phyloP scores from a whole-genome alignment of 2,888 invertebrate species.

The Catocala nupta region DNA sequence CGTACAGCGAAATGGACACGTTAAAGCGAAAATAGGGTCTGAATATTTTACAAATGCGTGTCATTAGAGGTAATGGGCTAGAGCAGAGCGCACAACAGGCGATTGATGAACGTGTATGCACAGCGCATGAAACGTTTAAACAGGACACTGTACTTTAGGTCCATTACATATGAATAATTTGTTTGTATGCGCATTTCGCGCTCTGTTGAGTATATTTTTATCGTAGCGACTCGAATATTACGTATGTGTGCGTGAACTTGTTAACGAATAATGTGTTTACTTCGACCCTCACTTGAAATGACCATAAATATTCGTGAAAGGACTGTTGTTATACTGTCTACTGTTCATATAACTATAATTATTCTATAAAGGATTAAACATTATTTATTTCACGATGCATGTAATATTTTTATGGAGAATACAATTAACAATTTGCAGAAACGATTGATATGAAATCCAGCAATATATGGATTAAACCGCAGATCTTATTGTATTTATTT shows the following conservation, averaged over 20 bases:
- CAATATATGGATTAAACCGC: no score
- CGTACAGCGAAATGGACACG: not conserved
- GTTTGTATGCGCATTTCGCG: conserved; percentile 6
- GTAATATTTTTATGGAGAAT: not conserved
- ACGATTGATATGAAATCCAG: no score
- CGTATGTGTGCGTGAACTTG: conserved; percentile 4
- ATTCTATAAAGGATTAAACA: conserved; percentile 6
- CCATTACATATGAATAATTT: conserved; percentile 11
- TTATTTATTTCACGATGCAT: not conserved
- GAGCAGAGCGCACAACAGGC: not conserved
- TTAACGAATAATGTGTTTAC: conserved; percentile 6
- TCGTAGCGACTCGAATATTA: not conserved
- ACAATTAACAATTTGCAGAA: no score
- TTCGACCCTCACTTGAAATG: conserved; percentile 4
- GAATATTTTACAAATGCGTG: conserved; percentile 8
- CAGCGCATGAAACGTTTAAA: conserved; percentile 5
- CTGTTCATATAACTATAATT: conserved; percentile 3
- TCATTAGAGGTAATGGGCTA: conserved; percentile 13
- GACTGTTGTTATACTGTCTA: not conserved
- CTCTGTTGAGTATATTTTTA: not conserved
- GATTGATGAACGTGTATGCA: conserved; percentile 11
- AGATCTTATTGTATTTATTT: no score
- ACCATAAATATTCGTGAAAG: conserved; percentile 6
- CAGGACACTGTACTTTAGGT: conserved; percentile 13
- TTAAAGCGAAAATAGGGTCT: conserved; percentile 1